Base-by-base conservation (phyloP, 1,140 invertebrate species). In the Meloidogyne chitwoodi region DNA sequence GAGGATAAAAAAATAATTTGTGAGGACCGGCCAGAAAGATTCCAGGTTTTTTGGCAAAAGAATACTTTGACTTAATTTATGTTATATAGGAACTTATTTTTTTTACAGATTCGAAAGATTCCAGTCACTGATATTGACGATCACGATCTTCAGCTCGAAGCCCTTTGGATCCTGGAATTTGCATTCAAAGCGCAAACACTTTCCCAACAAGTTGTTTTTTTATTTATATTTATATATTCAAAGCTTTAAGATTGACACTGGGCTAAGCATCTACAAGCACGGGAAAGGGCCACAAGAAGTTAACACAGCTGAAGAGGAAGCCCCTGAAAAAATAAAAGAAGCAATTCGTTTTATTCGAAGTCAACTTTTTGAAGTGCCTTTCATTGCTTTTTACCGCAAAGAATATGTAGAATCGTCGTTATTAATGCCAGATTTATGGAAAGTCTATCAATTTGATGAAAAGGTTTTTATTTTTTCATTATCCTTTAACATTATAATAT, bases 301-400 rank as follows among this genome's bases (percentile, higher is more conserved):
- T 29, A 77, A 66, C 14, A 75, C 19, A 38, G 64, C 31, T 19
- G 66, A 69, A n/a, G 41, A 24, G 29, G 81, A 79, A 26, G 81
- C 65, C 0, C 77, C 70, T 2, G 81, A 81, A 64, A 98, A 97
- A 88, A 98, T 98, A 22, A 92, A 92, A 66, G 94, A 96, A 88
- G 93, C 94, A 0, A 88, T 99, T 0, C 93, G 96, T 79, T 97
- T 97, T 84, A 97, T 99, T 91, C 89, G 96, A 19, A 97, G 96
- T n/a, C 62, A 82, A 5, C 26, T 73, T 10, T 83, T 85, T 41
- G 81, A 90, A 87, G 95, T 98, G 29, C 95, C 96, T 0, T 99
- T 99, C 85, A 99, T 99, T 82, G 93, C 95, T 0, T 98, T 97
- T 87, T 99, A 99, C 85, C 91, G 96, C 29, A 99, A 99, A 88